Evolutionary conservation across 2,888 invertebrate genomes (phyloP), one percentile per base, ranked within the genome.

Genomic region (Epicampocera succincta): DNA sequence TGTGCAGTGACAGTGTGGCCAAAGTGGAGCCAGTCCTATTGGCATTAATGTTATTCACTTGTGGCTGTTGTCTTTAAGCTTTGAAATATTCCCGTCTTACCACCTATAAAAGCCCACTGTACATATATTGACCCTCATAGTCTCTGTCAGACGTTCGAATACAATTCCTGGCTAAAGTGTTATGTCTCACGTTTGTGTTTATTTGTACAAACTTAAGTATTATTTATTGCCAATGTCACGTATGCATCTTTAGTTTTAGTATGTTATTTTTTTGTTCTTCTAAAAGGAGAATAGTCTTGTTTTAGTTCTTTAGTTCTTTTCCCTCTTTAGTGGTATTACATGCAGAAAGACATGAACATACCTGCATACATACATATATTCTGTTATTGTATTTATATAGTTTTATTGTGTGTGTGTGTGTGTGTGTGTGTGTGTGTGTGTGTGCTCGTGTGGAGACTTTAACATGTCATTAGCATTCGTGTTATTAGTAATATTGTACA

Each of bases 171-270:
- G 33, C 29, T 48, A 60, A 63, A 74, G 75, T 83, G 66, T 25
- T 74, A 56, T 60, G 44, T n/a, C 54, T 76, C 75, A 80, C 76
- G 79, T 73, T 69, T 72, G 52, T 83, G 80, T 76, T 76, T 83
- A 80, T 74, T 79, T 71, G 68, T 76, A 76, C 69, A 74, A 80
- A 65, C 77, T 83, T 78, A 78, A 78, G 78, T 78, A 74, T 82
- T 82, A 78, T 82, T 82, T 82, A 82, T 82, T 82, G 74, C 74
- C 82, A 82, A 75, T 78, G 82, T 78, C 82, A 82, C 82, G 82
- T 82, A 82, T 71, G 54, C 69, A 77, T 82, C 6, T 82, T 75
- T 15, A 60, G 60, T 76, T 66, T 68, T 61, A 52, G 69, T 33
- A 21, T 44, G 12, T 15, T 66, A 19, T 50, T 58, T n/a, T n/a